Conservation (phyloP, 2,888 invertebrate species). For the Melinaea menophilus region DNA sequence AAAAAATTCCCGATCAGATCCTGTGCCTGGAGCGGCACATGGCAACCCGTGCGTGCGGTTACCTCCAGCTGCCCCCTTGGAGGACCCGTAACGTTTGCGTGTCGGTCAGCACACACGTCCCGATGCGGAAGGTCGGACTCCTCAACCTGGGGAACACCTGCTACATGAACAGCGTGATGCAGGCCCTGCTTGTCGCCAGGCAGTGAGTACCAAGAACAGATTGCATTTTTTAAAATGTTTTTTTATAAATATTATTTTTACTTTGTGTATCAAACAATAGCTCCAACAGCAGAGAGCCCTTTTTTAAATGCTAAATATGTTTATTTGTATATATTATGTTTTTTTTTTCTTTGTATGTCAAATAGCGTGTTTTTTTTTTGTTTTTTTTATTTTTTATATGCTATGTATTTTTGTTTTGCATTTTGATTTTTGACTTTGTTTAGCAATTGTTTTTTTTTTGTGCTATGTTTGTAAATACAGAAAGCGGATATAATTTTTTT, state of each 20-base stretch:
- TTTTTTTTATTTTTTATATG: too few species aligned
- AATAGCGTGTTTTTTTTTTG: too few species aligned
- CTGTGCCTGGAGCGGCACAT: conserved; percentile 64
- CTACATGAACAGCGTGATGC: conserved; percentile 92
- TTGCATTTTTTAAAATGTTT: background rate
- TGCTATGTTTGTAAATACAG: too few species aligned
- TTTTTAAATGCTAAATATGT: too few species aligned
- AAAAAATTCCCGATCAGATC: conserved; percentile 41
- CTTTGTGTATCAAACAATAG: background rate
- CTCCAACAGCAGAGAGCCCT: too few species aligned
- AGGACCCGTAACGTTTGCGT: conserved; percentile 43
- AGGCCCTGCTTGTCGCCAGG: conserved; percentile 89
- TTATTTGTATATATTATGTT: too few species aligned
- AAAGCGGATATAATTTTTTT: too few species aligned
- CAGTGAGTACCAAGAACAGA: conserved; percentile 69
- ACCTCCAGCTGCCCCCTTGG: conserved; percentile 53
- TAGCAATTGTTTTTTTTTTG: too few species aligned
- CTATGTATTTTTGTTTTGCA: too few species aligned
- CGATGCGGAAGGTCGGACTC: conserved; percentile 82
- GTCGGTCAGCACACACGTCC: conserved; percentile 35
- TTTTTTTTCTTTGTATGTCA: too few species aligned
- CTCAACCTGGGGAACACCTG: conserved; percentile 92
- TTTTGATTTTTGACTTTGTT: too few species aligned
- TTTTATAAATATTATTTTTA: background rate
- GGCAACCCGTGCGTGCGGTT: conserved; percentile 58